These are phyloP conservation scores for Periophthalmus magnuspinnatus DNA, from an alignment of 2,797 vertebrate genomes.

Conservation along the genomic window DNA sequence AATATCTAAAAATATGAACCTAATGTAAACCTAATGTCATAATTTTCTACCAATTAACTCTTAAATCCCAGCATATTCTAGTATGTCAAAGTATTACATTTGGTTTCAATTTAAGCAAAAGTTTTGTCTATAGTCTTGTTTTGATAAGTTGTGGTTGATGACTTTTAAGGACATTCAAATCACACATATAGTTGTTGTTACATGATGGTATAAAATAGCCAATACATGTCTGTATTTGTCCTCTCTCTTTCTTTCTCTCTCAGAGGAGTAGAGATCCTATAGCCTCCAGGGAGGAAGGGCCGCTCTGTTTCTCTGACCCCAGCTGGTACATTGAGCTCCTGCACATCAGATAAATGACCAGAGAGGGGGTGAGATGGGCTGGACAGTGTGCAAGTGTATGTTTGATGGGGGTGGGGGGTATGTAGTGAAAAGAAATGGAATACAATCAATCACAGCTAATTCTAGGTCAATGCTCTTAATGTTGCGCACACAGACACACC, in stretches of 20 bases:
- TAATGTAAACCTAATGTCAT: no score
- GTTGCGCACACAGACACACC: conserved; percentile 27
- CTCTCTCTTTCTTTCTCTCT: conserved; percentile 24
- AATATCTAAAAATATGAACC: no score
- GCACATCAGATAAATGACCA: conserved; percentile 58
- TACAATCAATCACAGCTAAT: conserved; percentile 62
- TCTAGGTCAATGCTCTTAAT: conserved; percentile 55
- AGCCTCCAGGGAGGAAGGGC: conserved; percentile 47
- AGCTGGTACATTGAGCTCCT: conserved; percentile 50
- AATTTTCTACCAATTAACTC: neutral
- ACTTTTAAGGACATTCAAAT: neutral
- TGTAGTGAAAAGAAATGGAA: conserved; percentile 47
- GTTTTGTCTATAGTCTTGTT: neutral
- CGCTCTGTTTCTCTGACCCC: conserved; percentile 52
- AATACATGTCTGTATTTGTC: conserved; percentile 11
- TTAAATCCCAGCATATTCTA: no score
- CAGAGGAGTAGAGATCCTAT: conserved; percentile 34
- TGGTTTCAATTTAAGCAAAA: no score
- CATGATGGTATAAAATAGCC: neutral
- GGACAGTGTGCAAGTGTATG: conserved; percentile 28
- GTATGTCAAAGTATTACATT: neutral
- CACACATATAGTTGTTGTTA: neutral
- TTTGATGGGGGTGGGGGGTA: neutral
- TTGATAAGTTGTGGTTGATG: neutral
- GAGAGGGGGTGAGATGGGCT: neutral